A percentile compares a stretch with the other conserved stretches of the same genome.
Conservation (phyloP, 2,888 invertebrate genomes). For the Dione vanillae region DNA sequence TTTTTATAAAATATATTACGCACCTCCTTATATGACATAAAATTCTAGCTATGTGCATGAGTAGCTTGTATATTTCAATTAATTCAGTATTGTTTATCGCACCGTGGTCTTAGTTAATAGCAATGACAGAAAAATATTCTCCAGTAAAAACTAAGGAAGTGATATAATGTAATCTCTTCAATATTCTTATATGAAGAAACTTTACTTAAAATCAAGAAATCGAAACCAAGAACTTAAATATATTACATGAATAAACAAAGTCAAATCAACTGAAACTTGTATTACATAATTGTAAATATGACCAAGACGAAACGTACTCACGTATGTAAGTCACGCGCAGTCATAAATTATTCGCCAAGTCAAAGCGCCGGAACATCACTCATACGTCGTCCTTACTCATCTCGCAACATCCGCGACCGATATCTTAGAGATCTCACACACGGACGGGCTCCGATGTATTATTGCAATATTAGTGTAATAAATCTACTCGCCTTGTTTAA, state of each 20-base stretch:
- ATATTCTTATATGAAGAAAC: too few species aligned
- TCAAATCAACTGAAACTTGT: too few species aligned
- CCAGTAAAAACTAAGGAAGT: too few species aligned
- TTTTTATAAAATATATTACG: too few species aligned
- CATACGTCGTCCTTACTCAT: constrained; percentile 58
- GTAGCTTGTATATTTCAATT: too few species aligned
- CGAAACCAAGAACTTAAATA: background rate
- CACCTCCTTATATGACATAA: too few species aligned
- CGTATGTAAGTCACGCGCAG: constrained; percentile 29
- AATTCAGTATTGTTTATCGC: too few species aligned
- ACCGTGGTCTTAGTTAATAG: too few species aligned
- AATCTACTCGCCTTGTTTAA: background rate
- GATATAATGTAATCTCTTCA: too few species aligned
- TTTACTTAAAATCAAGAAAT: too few species aligned
- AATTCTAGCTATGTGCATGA: too few species aligned
- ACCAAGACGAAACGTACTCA: constrained; percentile 16
- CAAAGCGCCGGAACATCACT: constrained; percentile 56
- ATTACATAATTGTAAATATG: background rate
- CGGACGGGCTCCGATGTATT: background rate
- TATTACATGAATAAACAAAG: background rate
- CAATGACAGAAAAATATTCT: too few species aligned
- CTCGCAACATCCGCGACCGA: constrained; percentile 37
- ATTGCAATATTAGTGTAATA: background rate
- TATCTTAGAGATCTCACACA: constrained; percentile 24
- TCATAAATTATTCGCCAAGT: constrained; percentile 33